Percentiles rank a stretch among this genome's conserved stretches.
Evolutionary conservation across 2,797 vertebrate species (phyloP).

Genomic region (Ctenochaetus hawaiiensis): DNA sequence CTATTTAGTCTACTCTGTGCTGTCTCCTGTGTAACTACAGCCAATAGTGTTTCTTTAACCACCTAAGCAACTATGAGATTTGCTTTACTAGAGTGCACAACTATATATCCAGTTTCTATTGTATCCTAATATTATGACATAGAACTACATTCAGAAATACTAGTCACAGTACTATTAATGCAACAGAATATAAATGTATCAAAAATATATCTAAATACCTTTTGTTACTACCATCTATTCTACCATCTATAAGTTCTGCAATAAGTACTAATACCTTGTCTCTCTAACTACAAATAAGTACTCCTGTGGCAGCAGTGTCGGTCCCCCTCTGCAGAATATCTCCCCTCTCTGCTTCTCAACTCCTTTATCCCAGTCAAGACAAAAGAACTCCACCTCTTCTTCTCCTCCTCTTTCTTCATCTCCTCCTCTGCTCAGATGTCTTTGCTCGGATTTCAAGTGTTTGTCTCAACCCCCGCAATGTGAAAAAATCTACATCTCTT

Average conservation of each 20-base stretch:
- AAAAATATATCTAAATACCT: too few species aligned
- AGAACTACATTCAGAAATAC: not conserved
- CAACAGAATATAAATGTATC: not conserved
- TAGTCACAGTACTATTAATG: not conserved
- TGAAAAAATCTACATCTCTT: not conserved
- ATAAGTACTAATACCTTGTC: not conserved
- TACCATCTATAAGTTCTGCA: not conserved
- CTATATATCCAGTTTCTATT: too few species aligned
- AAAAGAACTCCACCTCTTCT: slow-evolving; percentile 53
- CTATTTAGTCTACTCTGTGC: not conserved
- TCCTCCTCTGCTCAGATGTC: slow-evolving; percentile 1
- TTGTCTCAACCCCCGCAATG: slow-evolving; percentile 2
- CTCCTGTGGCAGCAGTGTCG: slow-evolving; percentile 15
- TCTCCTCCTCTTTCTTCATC: not conserved
- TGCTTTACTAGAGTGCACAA: not conserved
- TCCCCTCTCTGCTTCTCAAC: not conserved
- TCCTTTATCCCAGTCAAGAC: slow-evolving; percentile 41
- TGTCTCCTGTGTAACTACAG: not conserved
- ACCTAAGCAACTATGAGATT: not conserved
- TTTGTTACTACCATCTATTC: not conserved
- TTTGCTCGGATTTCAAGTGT: not conserved
- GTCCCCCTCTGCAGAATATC: slow-evolving; percentile 1
- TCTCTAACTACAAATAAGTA: slow-evolving; percentile 9
- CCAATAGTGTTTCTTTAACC: not conserved
- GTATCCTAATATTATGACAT: too few species aligned